Evolutionary conservation across 2,888 invertebrate genomes (phyloP).

Genomic region (Pachycephus smyrnensis): DNA sequence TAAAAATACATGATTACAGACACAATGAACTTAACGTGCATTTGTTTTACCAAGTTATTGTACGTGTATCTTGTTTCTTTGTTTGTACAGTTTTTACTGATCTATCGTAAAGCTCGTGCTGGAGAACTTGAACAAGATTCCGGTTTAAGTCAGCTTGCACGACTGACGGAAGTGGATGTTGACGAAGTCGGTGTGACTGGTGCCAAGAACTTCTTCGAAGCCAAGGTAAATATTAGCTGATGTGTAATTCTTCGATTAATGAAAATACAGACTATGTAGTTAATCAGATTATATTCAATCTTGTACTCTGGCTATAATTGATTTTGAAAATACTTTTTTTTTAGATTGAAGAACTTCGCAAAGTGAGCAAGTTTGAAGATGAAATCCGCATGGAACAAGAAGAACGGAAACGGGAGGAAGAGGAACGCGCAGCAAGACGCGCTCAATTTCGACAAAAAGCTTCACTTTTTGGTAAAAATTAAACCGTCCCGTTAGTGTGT

Average conservation of each 20-base stretch:
- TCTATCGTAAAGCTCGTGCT: conserved; percentile 89
- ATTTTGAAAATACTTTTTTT: conserved; percentile 40
- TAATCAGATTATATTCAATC: conserved; percentile 11
- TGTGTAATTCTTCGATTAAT: background rate
- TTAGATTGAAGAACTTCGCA: conserved; percentile 85
- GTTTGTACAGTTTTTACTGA: conserved; percentile 74
- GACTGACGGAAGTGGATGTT: conserved; percentile 91
- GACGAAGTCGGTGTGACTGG: conserved; percentile 95
- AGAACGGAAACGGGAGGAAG: conserved; percentile 84
- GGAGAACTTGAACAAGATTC: conserved; percentile 90
- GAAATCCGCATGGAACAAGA: conserved; percentile 95
- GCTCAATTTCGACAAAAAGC: conserved; percentile 91
- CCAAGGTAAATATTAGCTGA: conserved; percentile 74
- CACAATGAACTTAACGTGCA: background rate
- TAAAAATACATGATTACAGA: background rate
- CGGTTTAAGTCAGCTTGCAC: conserved; percentile 87
- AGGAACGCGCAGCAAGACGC: conserved; percentile 84
- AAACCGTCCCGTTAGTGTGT: conserved; percentile 15
- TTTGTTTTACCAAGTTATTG: background rate
- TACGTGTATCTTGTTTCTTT: conserved; percentile 1
- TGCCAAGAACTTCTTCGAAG: conserved; percentile 95
- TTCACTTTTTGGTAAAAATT: conserved; percentile 79
- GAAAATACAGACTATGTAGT: conserved; percentile 5
- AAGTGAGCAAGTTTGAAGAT: conserved; percentile 89
- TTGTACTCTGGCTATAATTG: background rate